Conservation (phyloP, 37 sponge, comb jelly and placozoan genomes). For the Theonella swinhoei region DNA sequence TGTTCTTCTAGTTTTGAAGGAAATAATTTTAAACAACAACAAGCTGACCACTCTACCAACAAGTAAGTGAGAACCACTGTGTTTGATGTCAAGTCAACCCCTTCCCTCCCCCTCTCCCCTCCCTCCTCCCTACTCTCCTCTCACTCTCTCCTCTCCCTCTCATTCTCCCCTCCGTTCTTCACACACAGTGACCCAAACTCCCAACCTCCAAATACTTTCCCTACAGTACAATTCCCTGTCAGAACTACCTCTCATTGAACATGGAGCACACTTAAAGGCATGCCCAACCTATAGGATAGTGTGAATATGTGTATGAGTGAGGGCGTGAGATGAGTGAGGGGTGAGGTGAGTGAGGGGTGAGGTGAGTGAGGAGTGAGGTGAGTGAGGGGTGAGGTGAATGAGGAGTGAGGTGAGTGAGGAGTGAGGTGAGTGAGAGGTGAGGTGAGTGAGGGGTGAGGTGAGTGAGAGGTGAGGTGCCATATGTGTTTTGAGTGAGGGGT, state of each 20-base stretch:
- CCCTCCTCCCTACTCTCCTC: background rate
- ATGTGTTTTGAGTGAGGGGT: background rate
- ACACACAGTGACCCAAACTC: slow-evolving; percentile 21
- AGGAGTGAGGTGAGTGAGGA: no score
- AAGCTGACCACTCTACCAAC: slow-evolving; percentile 43
- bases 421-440: no score
- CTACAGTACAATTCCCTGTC: slow-evolving; percentile 43
- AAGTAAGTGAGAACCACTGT: slow-evolving; percentile 23
- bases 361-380: no score
- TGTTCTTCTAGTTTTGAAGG: no score
- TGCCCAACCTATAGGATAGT: no score
- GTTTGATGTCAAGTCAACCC: background rate
- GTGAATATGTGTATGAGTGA: background rate
- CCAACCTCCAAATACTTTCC: slow-evolving; percentile 26
- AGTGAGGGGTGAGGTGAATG: no score
- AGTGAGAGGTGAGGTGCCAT: no score
- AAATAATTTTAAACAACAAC: slow-evolving; percentile 50
- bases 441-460: no score
- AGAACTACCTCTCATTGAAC: slow-evolving; percentile 20
- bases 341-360: no score
- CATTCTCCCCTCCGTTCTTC: background rate
- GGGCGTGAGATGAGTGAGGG: no score
- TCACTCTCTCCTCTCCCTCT: background rate
- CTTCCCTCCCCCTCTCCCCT: background rate
- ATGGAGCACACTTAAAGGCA: slow-evolving; percentile 42